A percentile compares a stretch with the other conserved stretches of the same genome.
phyloP scores from a whole-genome alignment of 2,113 vertebrate genomes.

The Syngnathus floridae region DNA sequence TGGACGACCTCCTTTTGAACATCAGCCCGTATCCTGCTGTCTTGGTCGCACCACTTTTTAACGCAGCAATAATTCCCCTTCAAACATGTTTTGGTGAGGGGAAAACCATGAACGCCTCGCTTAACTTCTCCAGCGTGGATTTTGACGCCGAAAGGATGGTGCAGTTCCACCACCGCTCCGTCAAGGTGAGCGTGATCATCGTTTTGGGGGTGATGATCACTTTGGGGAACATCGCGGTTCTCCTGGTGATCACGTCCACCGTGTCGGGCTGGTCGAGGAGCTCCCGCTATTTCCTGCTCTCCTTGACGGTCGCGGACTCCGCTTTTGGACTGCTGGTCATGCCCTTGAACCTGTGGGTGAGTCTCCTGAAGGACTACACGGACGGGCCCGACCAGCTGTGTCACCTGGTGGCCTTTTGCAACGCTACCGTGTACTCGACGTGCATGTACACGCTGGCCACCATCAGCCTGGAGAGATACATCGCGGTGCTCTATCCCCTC shows the following conservation, averaged over 20 bases:
- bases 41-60: background rate
- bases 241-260: slow-evolving; percentile 72
- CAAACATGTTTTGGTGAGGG: slow-evolving; percentile 21
- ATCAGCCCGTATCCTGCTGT: background rate
- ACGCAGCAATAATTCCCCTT: background rate
- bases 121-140: slow-evolving; percentile 47
- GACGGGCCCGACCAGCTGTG: slow-evolving; percentile 67
- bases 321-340: slow-evolving; percentile 77
- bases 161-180: slow-evolving; percentile 55
- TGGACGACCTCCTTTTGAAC: background rate
- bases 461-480: slow-evolving; percentile 76
- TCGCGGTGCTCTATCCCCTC: slow-evolving; percentile 77
- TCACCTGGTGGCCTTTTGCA: slow-evolving; percentile 75
- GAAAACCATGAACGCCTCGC: slow-evolving; percentile 41
- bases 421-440: slow-evolving; percentile 73
- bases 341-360: slow-evolving; percentile 76
- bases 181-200: slow-evolving; percentile 71
- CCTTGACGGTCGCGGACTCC: slow-evolving; percentile 76
- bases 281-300: slow-evolving; percentile 75
- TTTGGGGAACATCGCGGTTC: slow-evolving; percentile 74
- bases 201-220: slow-evolving; percentile 72
- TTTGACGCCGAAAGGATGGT: slow-evolving; percentile 32
- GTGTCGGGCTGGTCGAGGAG: slow-evolving; percentile 79
- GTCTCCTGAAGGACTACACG: slow-evolving; percentile 66
- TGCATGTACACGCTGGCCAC: slow-evolving; percentile 76